Evolutionary conservation across 2,888 invertebrate species (phyloP).

Genomic region (Campaea margaritaria): DNA sequence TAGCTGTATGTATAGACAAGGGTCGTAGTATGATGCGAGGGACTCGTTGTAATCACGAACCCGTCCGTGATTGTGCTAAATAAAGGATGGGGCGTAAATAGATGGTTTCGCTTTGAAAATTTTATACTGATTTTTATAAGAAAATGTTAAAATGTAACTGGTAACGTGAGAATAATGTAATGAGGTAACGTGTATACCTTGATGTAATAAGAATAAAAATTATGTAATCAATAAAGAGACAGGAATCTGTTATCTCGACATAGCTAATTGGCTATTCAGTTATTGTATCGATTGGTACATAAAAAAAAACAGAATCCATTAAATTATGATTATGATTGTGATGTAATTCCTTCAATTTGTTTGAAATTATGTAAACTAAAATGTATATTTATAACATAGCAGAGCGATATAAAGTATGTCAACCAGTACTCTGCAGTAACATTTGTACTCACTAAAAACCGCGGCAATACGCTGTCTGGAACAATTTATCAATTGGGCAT

Average conservation of each 20-base stretch:
- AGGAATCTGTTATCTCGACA: background rate
- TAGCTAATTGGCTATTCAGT: background rate
- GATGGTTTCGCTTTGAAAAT: constrained; percentile 45
- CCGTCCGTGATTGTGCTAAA: constrained; percentile 79
- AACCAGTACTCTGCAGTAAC: background rate
- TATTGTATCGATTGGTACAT: background rate
- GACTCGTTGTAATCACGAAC: constrained; percentile 65
- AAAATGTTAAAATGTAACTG: constrained; percentile 14
- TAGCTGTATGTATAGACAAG: constrained; percentile 33
- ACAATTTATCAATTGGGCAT: constrained; percentile 56
- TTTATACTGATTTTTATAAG: constrained; percentile 50
- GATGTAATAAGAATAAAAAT: background rate
- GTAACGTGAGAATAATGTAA: constrained; percentile 1
- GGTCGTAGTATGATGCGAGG: constrained; percentile 42
- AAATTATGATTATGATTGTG: background rate
- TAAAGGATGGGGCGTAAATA: constrained; percentile 45
- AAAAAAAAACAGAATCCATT: background rate
- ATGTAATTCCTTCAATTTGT: background rate
- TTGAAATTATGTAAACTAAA: no score
- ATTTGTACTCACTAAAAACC: constrained; percentile 32
- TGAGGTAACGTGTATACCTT: background rate
- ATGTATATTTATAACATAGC: constrained; percentile 8
- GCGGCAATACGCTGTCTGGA: constrained; percentile 37
- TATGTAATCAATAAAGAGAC: background rate
- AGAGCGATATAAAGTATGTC: background rate